Base-by-base conservation (phyloP, 2,888 invertebrate genomes). In the Melinopterus prodromus region DNA sequence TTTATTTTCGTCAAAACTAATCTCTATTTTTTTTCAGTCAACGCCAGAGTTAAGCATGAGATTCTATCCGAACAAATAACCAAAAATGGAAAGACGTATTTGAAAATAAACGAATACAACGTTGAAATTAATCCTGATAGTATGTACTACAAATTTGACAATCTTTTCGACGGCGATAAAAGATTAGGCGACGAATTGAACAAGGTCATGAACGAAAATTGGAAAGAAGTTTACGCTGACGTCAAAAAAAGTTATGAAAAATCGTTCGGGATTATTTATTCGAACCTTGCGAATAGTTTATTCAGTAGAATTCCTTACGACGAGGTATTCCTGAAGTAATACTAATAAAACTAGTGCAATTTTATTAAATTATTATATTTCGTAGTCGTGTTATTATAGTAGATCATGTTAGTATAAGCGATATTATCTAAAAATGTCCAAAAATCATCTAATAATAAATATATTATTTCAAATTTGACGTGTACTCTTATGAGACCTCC, bases 181-280 rank as follows among this genome's bases (percentile, higher is more conserved):
- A 81, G 85, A 36, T 81, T 89, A 14, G 88, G 88, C 0, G 80
- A 82, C 6, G 86, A 87, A 78, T 84, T 89, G 71, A 88, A 88
- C 81, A 85, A 84, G 71, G 86, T 86, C 93, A 79, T 89, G 35
- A 89, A 89, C 80, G 88, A 89, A 69, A 88, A 88, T 79, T 87
- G 86, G 86, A 85, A 84, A 35, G 86, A 86, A 7, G 86, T 89
- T 0, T 89, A 87, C 81, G 84, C 84, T 0, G 89, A 89, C 70
- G 86, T 94, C 71, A 93, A 93, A 85, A 89, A 90, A 0, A 91
- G 93, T 0, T 94, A 94, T 86, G 93, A 94, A 84, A 91, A 92
- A 80, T 91, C 92, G 1, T 91, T 94, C 78, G 92, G 93, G 77
- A 86, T 91, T 0, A 91, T 94, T 0, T 94, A 94, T 87, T 89